Evolutionary conservation across 2,113 vertebrate species (phyloP).

Genomic region (Romanogobio albipinnatus): DNA sequence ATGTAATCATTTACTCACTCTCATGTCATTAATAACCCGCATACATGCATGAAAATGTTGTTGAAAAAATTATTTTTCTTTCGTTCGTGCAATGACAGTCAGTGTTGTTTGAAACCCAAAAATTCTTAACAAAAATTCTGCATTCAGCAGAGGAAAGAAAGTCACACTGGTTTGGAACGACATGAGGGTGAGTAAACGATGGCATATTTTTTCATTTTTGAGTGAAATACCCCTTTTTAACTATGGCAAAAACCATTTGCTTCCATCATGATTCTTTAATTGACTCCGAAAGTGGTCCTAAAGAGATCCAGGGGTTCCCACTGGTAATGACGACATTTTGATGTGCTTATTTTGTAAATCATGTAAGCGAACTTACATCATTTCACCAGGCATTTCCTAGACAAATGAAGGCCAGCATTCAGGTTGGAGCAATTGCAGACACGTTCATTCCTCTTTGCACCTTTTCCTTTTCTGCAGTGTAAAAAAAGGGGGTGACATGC

Average conservation of each 20-base stretch:
- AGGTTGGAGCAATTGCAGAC: constrained; percentile 1
- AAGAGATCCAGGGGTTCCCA: constrained; percentile 1
- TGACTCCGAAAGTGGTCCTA: constrained; percentile 1
- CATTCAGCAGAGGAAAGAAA: neutral
- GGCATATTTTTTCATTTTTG: neutral
- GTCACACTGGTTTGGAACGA: neutral
- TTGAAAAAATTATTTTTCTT: too few species aligned
- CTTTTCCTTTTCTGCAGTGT: neutral
- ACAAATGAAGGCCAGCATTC: neutral
- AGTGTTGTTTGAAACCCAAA: too few species aligned
- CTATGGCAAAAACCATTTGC: neutral
- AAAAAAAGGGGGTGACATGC: constrained; percentile 8
- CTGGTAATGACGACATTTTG: constrained; percentile 4
- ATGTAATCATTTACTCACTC: too few species aligned
- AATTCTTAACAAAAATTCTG: too few species aligned
- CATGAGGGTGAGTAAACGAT: neutral
- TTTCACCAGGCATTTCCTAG: constrained; percentile 50
- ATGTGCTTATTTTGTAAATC: constrained; percentile 11
- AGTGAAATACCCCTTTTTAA: neutral
- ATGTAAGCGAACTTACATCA: constrained; percentile 38
- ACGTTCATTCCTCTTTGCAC: neutral
- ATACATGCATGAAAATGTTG: too few species aligned
- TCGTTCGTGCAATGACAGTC: too few species aligned
- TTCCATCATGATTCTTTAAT: neutral
- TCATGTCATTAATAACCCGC: too few species aligned